Evolutionary conservation across 2,888 invertebrate genomes (phyloP), one percentile per base, ranked within the genome.

Genomic region (Thera britannica): DNA sequence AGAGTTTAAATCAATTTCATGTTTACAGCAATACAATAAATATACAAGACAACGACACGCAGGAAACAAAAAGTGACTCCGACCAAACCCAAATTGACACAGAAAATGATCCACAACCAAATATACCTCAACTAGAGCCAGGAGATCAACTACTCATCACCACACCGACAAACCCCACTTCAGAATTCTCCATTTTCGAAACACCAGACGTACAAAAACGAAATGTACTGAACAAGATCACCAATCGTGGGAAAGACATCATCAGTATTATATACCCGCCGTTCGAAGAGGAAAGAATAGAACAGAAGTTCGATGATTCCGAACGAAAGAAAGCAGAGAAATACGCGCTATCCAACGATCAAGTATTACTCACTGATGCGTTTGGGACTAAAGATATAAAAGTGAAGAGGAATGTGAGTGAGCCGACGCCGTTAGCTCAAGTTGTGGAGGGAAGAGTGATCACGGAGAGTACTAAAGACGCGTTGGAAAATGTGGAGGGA

Each of bases 101-200:
- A 41, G 86, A 86, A 67, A 78, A 81, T 65, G 71, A 76, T 9
- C 81, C 84, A 2, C 71, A 82, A 67, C 72, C 78, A 2, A 83
- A 88, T 48, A 75, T 96, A 8, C 95, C 95, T 0, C 89, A 93
- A 0, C 75, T 96, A n/a, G 93, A 95, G 73, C 95, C 96, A 0
- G 96, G 95, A 0, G 96, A 97, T 86, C 93, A 95, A 41, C 85
- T 96, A 3, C 85, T 96, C 1, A 94, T 95, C 58, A 93, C 95
- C 1, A 48, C 65, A 4, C 67, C 67, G 0, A 55, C 60, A 2
- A 69, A 58, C 58, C 68, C 60, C 0, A 63, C 49, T 4, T 67
- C 60, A 23, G 72, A 89, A 60, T 54, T 80, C 2, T 65, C 75
- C 6, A 80, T 79, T 64, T 73, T 69, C 38, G 82, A 89, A 12